phyloP scores from a whole-genome alignment of 2,113 vertebrate genomes.

The Heterocephalus glaber region DNA sequence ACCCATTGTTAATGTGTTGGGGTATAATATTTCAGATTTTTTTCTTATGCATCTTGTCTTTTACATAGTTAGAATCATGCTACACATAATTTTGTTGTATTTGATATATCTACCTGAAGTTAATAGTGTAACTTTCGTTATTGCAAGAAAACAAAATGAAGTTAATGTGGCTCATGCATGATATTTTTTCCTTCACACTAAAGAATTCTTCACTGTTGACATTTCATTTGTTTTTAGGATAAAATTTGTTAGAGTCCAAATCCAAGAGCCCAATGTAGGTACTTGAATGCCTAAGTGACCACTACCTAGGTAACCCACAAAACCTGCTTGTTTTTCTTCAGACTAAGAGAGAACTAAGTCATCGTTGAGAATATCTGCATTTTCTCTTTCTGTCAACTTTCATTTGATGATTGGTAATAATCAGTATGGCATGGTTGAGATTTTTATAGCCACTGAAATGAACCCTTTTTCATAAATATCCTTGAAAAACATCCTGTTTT shows the following conservation, averaged over 20 bases:
- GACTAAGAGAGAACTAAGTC: background rate
- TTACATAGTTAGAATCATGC: background rate
- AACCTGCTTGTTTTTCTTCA: background rate
- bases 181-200: constrained; percentile 21
- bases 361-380: background rate
- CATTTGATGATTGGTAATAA: background rate
- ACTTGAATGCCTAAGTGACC: background rate
- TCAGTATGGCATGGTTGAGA: background rate
- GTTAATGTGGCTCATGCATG: constrained; percentile 28
- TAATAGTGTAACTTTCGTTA: background rate
- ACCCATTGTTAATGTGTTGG: background rate
- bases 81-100: background rate
- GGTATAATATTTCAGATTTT: background rate
- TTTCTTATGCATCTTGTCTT: background rate
- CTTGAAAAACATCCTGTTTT: background rate
- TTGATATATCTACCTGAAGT: background rate
- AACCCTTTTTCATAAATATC: background rate
- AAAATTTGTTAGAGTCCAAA: background rate
- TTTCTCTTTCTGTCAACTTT: background rate
- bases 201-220: constrained; percentile 41
- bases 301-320: background rate
- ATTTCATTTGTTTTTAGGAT: background rate
- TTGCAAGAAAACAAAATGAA: constrained; percentile 24
- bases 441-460: background rate
- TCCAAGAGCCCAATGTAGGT: background rate